Conservation (phyloP, 2,888 invertebrate genomes). For the Pelosia muscerda region DNA sequence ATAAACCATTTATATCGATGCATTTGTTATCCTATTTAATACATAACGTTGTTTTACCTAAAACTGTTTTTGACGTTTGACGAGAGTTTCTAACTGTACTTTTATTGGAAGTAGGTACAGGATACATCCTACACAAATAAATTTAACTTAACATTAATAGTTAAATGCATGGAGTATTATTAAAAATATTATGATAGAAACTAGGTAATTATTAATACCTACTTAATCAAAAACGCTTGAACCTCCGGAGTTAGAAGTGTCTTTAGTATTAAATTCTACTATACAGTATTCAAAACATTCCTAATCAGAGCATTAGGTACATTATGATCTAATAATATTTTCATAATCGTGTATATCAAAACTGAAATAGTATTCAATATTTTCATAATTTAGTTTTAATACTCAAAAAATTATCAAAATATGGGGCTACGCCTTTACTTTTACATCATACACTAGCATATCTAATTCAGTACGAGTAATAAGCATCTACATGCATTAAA, state of each 20-base stretch:
- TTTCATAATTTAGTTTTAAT: neutral
- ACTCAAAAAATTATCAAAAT: neutral
- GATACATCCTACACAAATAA: slow-evolving; percentile 16
- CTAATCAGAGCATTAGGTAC: too few relatives aligned
- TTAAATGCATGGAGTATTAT: slow-evolving; percentile 61
- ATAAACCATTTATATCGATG: neutral
- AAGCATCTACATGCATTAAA: too few relatives aligned
- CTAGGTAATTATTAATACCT: slow-evolving; percentile 1
- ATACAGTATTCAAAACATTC: neutral
- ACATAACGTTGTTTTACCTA: neutral
- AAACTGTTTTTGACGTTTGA: neutral
- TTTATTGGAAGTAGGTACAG: neutral
- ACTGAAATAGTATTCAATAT: neutral
- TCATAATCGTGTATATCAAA: too few relatives aligned
- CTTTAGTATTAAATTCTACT: neutral
- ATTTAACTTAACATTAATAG: slow-evolving; percentile 32
- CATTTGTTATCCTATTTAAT: neutral
- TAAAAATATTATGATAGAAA: slow-evolving; percentile 22
- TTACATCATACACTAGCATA: neutral
- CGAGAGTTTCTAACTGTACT: neutral
- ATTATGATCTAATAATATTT: neutral
- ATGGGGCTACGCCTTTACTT: neutral
- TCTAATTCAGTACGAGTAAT: too few relatives aligned
- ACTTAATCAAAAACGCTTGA: neutral
- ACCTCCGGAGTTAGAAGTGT: neutral